These are phyloP conservation scores for Rhagoletis pomonella DNA, from an alignment of 1,140 invertebrate species.

Conservation along the genomic window DNA sequence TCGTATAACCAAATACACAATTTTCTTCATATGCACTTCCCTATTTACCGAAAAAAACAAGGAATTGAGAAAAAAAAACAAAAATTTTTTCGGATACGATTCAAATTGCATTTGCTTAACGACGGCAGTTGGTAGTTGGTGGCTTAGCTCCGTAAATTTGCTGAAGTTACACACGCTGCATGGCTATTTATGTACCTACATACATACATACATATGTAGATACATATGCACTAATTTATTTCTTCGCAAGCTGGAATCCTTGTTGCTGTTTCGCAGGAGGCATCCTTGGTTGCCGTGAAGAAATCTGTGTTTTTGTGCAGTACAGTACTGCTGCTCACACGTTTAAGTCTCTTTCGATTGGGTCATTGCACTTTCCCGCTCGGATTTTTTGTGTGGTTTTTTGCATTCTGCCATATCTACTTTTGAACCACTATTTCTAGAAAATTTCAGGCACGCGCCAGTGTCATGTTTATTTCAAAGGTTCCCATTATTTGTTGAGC, in stretches of 20 bases:
- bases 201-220: neutral
- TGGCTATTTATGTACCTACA: neutral
- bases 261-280: neutral
- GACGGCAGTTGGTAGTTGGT: slow-evolving; percentile 43
- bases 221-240: neutral
- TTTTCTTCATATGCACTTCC: slow-evolving; percentile 45
- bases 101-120: slow-evolving; percentile 11
- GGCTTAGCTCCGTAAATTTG: neutral
- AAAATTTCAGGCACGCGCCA: neutral
- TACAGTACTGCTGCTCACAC: neutral
- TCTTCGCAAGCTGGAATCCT: slow-evolving; percentile 44
- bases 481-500: neutral
- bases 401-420: neutral
- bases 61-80: slow-evolving; percentile 4
- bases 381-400: neutral
- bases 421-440: neutral
- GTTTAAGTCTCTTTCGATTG: neutral
- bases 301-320: neutral
- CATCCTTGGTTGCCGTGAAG: neutral
- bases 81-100: neutral
- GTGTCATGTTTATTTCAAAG: neutral
- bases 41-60: slow-evolving; percentile 20
- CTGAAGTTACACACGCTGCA: neutral
- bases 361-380: slow-evolving; percentile 33
- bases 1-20: neutral